Conservation (phyloP, 2,797 vertebrate genomes). For the Gallinago solitaria region DNA sequence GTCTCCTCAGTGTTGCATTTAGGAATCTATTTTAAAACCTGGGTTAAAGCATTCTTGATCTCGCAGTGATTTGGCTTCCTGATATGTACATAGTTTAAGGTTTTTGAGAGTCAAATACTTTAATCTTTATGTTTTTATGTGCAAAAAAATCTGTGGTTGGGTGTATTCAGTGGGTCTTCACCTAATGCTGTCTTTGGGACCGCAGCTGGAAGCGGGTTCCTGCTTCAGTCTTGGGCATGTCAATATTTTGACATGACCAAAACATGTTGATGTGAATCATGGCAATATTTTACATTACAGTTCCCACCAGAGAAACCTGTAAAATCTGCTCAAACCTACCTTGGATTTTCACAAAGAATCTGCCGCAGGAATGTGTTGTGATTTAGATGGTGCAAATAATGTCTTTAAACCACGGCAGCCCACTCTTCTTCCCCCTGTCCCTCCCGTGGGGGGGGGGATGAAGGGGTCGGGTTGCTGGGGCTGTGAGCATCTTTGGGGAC, state of each 20-base stretch:
- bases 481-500: background rate
- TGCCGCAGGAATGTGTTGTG: background rate
- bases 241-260: accelerated
- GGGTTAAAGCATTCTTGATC: background rate
- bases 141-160: background rate
- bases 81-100: background rate
- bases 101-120: background rate
- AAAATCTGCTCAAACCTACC: background rate
- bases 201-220: background rate
- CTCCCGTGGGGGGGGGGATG: background rate
- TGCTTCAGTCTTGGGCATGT: accelerated
- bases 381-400: background rate
- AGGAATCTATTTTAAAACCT: background rate
- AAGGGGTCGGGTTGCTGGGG: accelerated
- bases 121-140: background rate
- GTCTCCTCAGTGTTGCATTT: background rate
- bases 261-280: accelerated
- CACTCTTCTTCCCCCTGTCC: background rate
- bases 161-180: background rate
- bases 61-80: background rate
- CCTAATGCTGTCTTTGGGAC: background rate
- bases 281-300: background rate
- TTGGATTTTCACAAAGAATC: background rate
- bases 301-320: background rate
- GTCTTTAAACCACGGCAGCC: background rate